Evolutionary conservation across 2,888 invertebrate genomes (phyloP).

Genomic region (Acheta domesticus): DNA sequence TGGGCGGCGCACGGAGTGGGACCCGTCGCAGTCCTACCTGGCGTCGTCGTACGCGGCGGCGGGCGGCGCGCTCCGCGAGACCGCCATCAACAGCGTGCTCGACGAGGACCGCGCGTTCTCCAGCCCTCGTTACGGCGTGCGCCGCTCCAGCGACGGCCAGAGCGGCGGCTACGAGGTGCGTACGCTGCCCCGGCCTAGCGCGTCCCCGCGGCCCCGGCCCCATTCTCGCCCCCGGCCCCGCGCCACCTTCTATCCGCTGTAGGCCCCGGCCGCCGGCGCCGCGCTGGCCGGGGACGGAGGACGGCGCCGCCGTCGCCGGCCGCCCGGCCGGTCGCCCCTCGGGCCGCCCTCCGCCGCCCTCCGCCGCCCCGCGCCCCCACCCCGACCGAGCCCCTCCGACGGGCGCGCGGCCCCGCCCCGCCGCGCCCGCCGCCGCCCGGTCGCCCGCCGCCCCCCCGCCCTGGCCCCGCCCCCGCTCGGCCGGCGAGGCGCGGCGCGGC

Average conservation of each 20-base stretch:
- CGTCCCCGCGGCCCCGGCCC: slow-evolving; percentile 18
- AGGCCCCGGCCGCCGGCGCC: background rate
- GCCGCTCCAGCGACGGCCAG: slow-evolving; percentile 43
- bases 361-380: background rate
- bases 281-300: background rate
- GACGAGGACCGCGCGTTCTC: slow-evolving; percentile 43
- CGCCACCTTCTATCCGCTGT: slow-evolving; percentile 18
- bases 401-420: background rate
- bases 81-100: slow-evolving; percentile 47
- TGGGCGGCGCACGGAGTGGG: slow-evolving; percentile 44
- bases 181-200: slow-evolving; percentile 11
- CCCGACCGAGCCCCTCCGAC: background rate
- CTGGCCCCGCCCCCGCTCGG: too few relatives aligned
- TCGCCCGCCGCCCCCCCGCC: background rate
- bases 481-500: background rate
- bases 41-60: slow-evolving; percentile 45
- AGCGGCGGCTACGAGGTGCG: slow-evolving; percentile 25
- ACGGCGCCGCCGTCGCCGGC: background rate
- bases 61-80: slow-evolving; percentile 46
- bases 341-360: background rate
- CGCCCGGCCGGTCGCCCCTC: background rate
- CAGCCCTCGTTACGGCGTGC: slow-evolving; percentile 40
- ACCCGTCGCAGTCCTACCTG: slow-evolving; percentile 46
- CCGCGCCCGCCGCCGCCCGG: background rate
- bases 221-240: slow-evolving; percentile 18